These are phyloP conservation scores for Dastarcus helophoroides DNA, from an alignment of 2,888 invertebrate genomes.

Conservation along the genomic window DNA sequence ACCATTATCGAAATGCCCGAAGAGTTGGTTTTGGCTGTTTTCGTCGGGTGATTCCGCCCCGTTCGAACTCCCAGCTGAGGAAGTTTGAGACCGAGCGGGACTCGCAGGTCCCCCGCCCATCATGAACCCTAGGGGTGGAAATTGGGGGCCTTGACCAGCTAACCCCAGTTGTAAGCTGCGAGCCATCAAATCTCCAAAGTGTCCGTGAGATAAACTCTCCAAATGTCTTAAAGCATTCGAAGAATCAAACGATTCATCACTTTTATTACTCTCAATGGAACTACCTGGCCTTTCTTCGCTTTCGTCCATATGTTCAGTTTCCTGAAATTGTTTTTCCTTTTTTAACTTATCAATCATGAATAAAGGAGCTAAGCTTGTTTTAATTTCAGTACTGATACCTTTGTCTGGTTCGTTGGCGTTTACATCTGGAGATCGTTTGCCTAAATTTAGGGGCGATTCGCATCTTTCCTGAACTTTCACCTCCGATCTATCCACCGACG, in stretches of 20 bases:
- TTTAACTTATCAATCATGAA: constrained; percentile 35
- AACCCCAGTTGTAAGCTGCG: constrained; percentile 34
- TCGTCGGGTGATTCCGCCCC: constrained; percentile 49
- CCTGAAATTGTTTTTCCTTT: constrained; percentile 32
- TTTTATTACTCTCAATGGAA: constrained; percentile 44
- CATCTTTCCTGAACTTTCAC: constrained; percentile 22
- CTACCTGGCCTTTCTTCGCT: constrained; percentile 37
- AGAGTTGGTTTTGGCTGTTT: constrained; percentile 49
- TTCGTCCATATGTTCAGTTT: constrained; percentile 29
- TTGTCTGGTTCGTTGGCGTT: constrained; percentile 36
- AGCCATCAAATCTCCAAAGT: constrained; percentile 48
- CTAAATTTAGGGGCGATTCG: constrained; percentile 35
- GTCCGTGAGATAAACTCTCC: constrained; percentile 69
- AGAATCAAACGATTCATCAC: constrained; percentile 49
- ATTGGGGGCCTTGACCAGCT: constrained; percentile 32
- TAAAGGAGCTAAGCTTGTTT: constrained; percentile 35
- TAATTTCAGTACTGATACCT: constrained; percentile 29
- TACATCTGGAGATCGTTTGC: constrained; percentile 37
- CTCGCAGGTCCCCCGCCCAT: constrained; percentile 46
- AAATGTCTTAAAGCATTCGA: constrained; percentile 64
- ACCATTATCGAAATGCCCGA: constrained; percentile 62
- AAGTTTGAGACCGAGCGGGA: constrained; percentile 49
- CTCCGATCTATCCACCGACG: constrained; percentile 16
- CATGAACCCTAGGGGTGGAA: constrained; percentile 39
- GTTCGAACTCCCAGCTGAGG: constrained; percentile 46